A percentile compares a stretch with the other conserved stretches of the same genome.
Conservation (phyloP, 2,113 vertebrate genomes). For the Sinocyclocheilus anophthalmus region DNA sequence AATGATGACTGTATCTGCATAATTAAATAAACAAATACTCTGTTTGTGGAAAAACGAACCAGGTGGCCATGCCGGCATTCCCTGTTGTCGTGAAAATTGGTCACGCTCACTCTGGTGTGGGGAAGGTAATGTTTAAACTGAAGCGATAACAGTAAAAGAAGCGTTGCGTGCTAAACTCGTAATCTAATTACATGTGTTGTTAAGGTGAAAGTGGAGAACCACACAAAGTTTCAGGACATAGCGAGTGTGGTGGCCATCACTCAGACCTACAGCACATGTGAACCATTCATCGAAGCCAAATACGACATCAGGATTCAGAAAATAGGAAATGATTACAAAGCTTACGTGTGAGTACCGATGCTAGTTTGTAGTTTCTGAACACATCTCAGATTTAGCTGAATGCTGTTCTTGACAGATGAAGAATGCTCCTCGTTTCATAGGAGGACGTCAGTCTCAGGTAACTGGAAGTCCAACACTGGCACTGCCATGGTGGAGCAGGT, state of each 20-base stretch:
- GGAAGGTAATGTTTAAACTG: conserved; percentile 81
- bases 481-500: conserved; percentile 99
- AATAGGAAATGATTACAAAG: conserved; percentile 96
- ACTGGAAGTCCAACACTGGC: conserved; percentile 98
- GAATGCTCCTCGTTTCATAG: conserved; percentile 68
- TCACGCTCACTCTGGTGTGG: conserved; percentile 98
- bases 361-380: background rate
- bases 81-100: conserved; percentile 99
- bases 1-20: background rate
- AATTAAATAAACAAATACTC: conserved; percentile 55
- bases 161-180: conserved; percentile 70
- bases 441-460: conserved; percentile 99
- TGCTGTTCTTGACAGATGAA: conserved; percentile 22
- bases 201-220: conserved; percentile 97
- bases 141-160: background rate
- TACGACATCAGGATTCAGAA: conserved; percentile 99
- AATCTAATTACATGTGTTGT: conserved; percentile 17
- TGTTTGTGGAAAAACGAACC: conserved; percentile 12
- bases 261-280: conserved; percentile 96
- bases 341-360: conserved; percentile 86
- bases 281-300: conserved; percentile 96
- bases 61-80: conserved; percentile 94
- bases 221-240: conserved; percentile 98
- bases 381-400: background rate
- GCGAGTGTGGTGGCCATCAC: conserved; percentile 98